These are phyloP conservation scores for Haplochromis vanheusdeni DNA, from an alignment of 2,113 vertebrate genomes.

Conservation along the genomic window DNA sequence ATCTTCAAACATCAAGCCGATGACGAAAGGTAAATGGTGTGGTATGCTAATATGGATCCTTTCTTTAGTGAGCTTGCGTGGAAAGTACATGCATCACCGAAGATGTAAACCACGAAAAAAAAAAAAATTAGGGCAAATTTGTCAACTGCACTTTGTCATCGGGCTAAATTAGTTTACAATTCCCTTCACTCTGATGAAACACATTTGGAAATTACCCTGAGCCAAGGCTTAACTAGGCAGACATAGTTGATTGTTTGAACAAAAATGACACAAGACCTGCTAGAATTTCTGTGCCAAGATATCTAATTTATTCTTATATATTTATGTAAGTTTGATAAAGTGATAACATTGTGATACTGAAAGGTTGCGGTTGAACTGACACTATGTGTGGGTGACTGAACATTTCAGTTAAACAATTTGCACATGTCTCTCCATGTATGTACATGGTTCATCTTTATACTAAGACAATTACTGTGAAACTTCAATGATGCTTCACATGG, in stretches of 20 bases:
- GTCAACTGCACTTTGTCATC: neutral
- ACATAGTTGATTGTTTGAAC: neutral
- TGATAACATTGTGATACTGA: neutral
- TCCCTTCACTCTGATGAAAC: neutral
- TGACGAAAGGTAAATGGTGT: neutral
- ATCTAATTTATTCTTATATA: neutral
- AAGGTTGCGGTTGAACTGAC: neutral
- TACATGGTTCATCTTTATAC: neutral
- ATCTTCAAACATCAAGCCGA: neutral
- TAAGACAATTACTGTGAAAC: neutral
- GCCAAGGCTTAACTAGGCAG: neutral
- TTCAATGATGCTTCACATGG: neutral
- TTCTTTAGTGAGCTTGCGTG: neutral
- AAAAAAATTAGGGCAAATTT: neutral
- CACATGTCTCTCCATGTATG: neutral
- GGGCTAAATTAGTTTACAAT: neutral
- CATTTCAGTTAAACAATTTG: neutral
- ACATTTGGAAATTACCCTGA: neutral
- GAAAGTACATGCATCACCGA: neutral
- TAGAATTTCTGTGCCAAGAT: neutral
- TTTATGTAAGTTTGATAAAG: neutral
- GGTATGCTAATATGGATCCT: neutral
- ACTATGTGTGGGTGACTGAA: neutral
- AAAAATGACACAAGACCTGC: neutral
- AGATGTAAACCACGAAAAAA: neutral